Conservation (phyloP, 1,140 invertebrate genomes). For the Papilio aristodemus region DNA sequence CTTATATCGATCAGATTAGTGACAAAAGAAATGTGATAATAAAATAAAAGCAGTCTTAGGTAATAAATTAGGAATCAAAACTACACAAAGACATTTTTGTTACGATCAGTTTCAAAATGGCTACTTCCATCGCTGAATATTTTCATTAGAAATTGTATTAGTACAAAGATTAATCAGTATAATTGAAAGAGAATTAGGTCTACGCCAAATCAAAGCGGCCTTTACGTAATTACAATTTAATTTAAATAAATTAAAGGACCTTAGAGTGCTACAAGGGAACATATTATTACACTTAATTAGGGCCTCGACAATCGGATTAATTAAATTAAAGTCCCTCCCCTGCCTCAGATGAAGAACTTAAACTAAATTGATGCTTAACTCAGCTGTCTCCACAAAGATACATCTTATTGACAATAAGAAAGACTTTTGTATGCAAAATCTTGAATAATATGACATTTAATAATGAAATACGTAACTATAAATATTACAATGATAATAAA, state of each 20-base stretch:
- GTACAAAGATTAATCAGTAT: background rate
- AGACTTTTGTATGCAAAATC: too few relatives aligned
- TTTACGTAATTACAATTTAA: conserved; percentile 7
- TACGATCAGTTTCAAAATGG: too few relatives aligned
- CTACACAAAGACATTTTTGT: too few relatives aligned
- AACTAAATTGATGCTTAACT: background rate
- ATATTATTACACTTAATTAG: conserved; percentile 13
- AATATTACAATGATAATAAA: too few relatives aligned
- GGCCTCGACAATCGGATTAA: background rate
- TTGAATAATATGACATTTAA: too few relatives aligned
- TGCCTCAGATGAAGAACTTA: background rate
- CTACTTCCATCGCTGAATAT: too few relatives aligned
- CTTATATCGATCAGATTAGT: too few relatives aligned
- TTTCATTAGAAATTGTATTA: background rate
- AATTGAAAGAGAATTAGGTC: background rate
- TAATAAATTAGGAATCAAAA: too few relatives aligned
- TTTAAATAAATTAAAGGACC: conserved; percentile 5
- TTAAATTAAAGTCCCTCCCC: background rate
- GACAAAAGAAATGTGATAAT: too few relatives aligned
- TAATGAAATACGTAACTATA: too few relatives aligned
- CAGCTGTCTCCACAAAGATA: background rate
- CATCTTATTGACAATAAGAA: too few relatives aligned
- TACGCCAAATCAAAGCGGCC: background rate
- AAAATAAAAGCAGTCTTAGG: too few relatives aligned
- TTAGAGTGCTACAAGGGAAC: background rate